Base-by-base conservation (phyloP, 2,797 vertebrate genomes). In the Rhinoraja longicauda region DNA sequence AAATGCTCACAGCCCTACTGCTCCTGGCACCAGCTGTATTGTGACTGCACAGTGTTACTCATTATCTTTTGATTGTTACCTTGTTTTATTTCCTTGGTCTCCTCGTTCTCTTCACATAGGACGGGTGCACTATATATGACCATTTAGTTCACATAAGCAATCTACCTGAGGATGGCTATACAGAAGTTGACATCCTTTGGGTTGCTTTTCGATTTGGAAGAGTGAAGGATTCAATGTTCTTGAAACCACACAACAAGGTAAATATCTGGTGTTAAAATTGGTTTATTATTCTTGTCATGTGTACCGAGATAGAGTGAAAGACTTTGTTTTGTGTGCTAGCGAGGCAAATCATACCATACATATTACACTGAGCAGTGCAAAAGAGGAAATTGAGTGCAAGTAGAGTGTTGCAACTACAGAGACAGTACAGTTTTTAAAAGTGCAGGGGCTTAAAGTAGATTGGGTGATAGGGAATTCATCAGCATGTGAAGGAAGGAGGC, bases 181-280 rank as follows among this genome's bases (percentile, higher is more conserved):
- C 95, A 1, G 94, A 96, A 1, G 94, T 96, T 0, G 97, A 98
- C 70, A 96, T 97, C 5, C 95, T 97, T 93, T 97, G 97, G 90
- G 94, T 98, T 45, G 97, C 98, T 13, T 96, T 96, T 53, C 97
- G 97, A 19, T 98, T 98, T 92, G 98, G 97, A 26, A 95, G 95
- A 76, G 97, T 97, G 45, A 95, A 96, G 93, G 96, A 96, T 75
- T 96, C 96, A 4, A 93, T 97, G 67, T 95, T 96, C 26, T 94
- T 98, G 70, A 97, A 95, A 93, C 96, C 96, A 93, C 97, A 94
- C 93, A 96, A 96, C 93, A 97, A 96, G 96, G 97, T 97, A 94
- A 95, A n/a, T 29, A 32, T 26, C 24, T 6, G 45, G 45, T 53
- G 45, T 53, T 53, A 53, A 53, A 53, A 53, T 53, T 53, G 4